These are phyloP conservation scores for Drosophila pegasa DNA, from an alignment of 2,888 invertebrate genomes.

Conservation along the genomic window DNA sequence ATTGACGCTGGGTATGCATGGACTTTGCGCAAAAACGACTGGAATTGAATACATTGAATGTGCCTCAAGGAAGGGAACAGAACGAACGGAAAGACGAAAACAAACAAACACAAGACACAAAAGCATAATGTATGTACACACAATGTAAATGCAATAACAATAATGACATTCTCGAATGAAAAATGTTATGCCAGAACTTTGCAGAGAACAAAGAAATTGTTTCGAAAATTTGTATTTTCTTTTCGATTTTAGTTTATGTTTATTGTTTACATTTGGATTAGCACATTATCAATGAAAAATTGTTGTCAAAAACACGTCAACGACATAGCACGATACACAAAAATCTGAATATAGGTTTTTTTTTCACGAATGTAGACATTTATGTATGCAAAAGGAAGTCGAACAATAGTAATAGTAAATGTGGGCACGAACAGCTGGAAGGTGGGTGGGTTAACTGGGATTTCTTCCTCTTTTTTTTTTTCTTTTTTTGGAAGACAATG, in stretches of 20 bases:
- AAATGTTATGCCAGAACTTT: constrained; percentile 20
- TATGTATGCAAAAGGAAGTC: constrained; percentile 18
- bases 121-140: constrained; percentile 48
- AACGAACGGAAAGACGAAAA: constrained; percentile 1
- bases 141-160: constrained; percentile 45
- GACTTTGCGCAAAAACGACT: constrained; percentile 21
- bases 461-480: no score
- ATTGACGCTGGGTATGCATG: constrained; percentile 32
- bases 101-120: constrained; percentile 13
- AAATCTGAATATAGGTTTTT: constrained; percentile 22
- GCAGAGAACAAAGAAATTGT: constrained; percentile 26
- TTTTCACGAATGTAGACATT: constrained; percentile 5
- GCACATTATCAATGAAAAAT: constrained; percentile 35
- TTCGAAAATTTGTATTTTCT: constrained; percentile 5
- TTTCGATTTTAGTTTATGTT: background rate
- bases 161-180: constrained; percentile 35
- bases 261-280: constrained; percentile 17
- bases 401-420: constrained; percentile 7
- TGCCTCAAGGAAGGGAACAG: constrained; percentile 28
- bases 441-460: constrained; percentile 4
- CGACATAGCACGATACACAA: constrained; percentile 47
- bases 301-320: constrained; percentile 43
- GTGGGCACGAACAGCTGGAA: background rate
- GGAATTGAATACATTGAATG: constrained; percentile 42
- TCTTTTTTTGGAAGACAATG: constrained; percentile 11